Base-by-base conservation (phyloP, 1,140 invertebrate species). In the Hycleus cichorii region DNA sequence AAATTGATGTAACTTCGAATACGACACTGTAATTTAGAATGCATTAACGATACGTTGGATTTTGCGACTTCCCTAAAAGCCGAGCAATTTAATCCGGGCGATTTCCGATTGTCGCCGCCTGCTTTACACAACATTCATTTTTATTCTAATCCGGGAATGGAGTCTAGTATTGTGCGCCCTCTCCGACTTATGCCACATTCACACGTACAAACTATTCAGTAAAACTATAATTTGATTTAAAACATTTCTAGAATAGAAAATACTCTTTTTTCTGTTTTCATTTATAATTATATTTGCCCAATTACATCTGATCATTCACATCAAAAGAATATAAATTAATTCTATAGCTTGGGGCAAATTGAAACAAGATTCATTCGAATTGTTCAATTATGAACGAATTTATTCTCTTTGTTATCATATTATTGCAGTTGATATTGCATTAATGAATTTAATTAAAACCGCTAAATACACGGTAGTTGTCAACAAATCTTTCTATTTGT, bases 121-220 rank as follows among this genome's bases (percentile, higher is more conserved):
- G 43, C 57, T 58, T 58, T 58, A 58, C 57, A 58, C 49, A 51
- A 53, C 49, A 58, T 58, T 53, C 57, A 58, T 58, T 58, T 58
- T 58, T 58, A 58, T 58, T 58, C 48, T 53, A 58, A 58, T 58
- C 57, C 57, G 24, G 12, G 39, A 44, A 32, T 32, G 32, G 32
- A 32, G 32, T 7, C 32, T 32, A 7, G 32, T 4, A 7, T 32
- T 32, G 32, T 32, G 32, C 1, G 32, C 2, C 32, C 32, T 7
- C 1, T 32, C 32, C 3, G 32, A 32, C 32, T 32, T 32, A 32
- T 32, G 4, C 4, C 32, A 32, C 1, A 32, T 32, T 32, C 32
- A 32, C 32, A 32, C 32, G 32, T 32, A 32, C 32, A 32, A 32
- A 32, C 32, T 32, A 32, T 32, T 32, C 2, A 32, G 4, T 5